Evolutionary conservation across 2,888 invertebrate genomes (phyloP), one percentile per base, ranked within the genome.

Genomic region (Acronicta leporina): DNA sequence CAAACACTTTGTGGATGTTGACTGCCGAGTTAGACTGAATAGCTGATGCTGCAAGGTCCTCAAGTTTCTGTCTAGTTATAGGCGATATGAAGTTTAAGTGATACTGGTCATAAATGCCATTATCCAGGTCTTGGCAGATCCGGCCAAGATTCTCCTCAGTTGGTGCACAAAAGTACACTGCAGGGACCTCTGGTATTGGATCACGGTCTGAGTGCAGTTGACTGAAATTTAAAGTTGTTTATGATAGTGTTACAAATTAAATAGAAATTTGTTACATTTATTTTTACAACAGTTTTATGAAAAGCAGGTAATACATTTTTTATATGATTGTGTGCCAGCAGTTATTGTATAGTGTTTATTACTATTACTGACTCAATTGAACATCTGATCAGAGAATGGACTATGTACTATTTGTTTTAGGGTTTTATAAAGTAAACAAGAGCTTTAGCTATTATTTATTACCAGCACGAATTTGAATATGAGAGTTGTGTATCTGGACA

Each of bases 151-250:
- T 99, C 87, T 99, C 99, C 84, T 99, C 98, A 11, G 97, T 97
- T 4, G 99, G 99, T 73, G 98, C 96, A 89, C 99, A 99, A 90
- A 99, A 99, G 89, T 99, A 99, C 41, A 99, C 97, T 0, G 99
- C 99, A 48, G 99, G 99, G 2, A 99, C 99, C 94, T 99, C 99
- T 7, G 99, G 99, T 82, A 99, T 98, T n/a, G 97, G 95, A 87
- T 98, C 98, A 62, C 98, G 95, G 85, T 98, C 97, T 8, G 98
- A 97, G 91, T 98, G 98, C 53, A 98, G 92, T 88, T 97, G 97
- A 38, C 98, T 98, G 89, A n/a, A 75, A 75, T 44, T 16, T 27
- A 25, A 20, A 20, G 20, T 20, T 20, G 20, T 20, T 20, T 20
- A 3, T n/a, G n/a, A 27, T 30, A 30, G 30, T 30, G 1, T 30